Base-by-base conservation (phyloP, 2,113 vertebrate species). In the Larimichthys crocea region DNA sequence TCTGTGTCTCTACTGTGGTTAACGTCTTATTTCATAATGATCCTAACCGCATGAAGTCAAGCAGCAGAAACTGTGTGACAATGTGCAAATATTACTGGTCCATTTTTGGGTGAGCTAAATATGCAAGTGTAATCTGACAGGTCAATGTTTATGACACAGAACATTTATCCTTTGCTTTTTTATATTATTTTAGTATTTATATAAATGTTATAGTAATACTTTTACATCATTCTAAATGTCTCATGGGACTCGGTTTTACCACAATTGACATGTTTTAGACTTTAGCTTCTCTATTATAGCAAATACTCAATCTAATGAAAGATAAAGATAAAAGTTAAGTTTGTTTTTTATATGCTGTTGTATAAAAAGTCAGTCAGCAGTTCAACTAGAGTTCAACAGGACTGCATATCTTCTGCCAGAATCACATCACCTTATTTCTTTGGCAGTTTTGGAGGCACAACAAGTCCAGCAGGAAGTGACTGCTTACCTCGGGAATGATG, bases 401-500 rank as follows among this genome's bases (percentile, higher is more conserved):
- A 26, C 35, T 8, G 22, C 17, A 3, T 12, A 19, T n/a, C 24
- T 61, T 4, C 10, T 20, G 4, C 4, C 19, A 40, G 35, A 8
- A 62, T 6, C 29, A 57, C 10, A 0, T 40, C 40, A n/a, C 3
- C 8, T 52, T 49, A 2, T 65, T 46, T 55, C 46, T 66, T 70
- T 44, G 6, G 3, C 76, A 92, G 92, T 46, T 76, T 19, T 75
- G 5, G 6, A 65, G 29, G 84, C 92, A 73, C 89, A 94, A 67
- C 1, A 56, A 16, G 79, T 86, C 1, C 22, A 0, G 1, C 22
- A 67, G 7, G 73, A 92, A 80, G 84, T 95, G 20, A 91, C 29
- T 0, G 95, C 92, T 71, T 82, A 44, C 40, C 44, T 94, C 44
- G 93, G 93, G 1, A 20, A 66, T 7, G 83, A 90, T 0, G 94